A percentile compares a stretch with the other conserved stretches of the same genome.
These are phyloP conservation scores for Blera fallax DNA, from an alignment of 2,888 invertebrate genomes.

Conservation along the genomic window DNA sequence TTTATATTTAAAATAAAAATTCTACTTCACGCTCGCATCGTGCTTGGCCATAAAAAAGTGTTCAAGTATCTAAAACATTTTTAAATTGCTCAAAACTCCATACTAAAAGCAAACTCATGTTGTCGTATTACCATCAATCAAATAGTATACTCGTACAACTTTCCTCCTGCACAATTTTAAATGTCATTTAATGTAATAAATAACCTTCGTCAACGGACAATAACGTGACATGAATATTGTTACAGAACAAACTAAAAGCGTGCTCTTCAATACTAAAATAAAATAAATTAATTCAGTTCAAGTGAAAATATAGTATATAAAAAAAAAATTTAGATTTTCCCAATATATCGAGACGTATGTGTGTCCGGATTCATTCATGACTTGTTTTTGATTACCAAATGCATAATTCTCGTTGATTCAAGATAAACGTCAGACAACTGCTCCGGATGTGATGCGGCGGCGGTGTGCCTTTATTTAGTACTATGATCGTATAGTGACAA, in stretches of 20 bases:
- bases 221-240: slow-evolving; percentile 58
- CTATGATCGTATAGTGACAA: not conserved
- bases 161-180: slow-evolving; percentile 34
- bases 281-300: slow-evolving; percentile 62
- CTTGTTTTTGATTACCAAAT: slow-evolving; percentile 32
- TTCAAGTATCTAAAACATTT: not conserved
- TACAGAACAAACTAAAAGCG: slow-evolving; percentile 34
- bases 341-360: not conserved
- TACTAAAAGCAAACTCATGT: slow-evolving; percentile 12
- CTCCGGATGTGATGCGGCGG: slow-evolving; percentile 16
- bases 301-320: slow-evolving; percentile 11
- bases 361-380: slow-evolving; percentile 58
- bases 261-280: slow-evolving; percentile 25
- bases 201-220: slow-evolving; percentile 41
- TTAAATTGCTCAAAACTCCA: slow-evolving; percentile 28
- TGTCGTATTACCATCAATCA: slow-evolving; percentile 32
- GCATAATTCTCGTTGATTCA: slow-evolving; percentile 16
- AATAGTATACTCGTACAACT: slow-evolving; percentile 4
- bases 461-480: not conserved
- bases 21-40: not conserved
- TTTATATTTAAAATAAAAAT: no score
- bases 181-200: slow-evolving; percentile 60
- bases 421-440: not conserved
- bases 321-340: slow-evolving; percentile 32
- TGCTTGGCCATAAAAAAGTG: not conserved